Evolutionary conservation across 2,113 vertebrate species (phyloP), one percentile per base, ranked within the genome.

Genomic region (Cavia aperea): DNA sequence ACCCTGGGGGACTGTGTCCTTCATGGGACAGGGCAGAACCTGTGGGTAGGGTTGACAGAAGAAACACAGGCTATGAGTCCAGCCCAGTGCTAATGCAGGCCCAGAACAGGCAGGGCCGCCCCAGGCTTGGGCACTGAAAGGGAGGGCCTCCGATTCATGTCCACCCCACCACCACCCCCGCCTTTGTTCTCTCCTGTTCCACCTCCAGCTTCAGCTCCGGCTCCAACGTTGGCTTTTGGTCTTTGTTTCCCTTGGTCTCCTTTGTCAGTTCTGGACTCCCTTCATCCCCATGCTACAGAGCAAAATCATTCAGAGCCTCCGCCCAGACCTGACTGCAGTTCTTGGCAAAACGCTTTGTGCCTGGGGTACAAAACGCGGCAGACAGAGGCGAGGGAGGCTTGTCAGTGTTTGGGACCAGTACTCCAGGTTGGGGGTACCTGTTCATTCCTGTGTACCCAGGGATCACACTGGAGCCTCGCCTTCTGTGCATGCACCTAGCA

Each of bases 1-100:
- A 98, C 94, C 98, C 98, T 95, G 92, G 8, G 98, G 98, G 63
- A 98, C 95, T 29, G 92, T 94, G 46, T 98, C 98, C 36, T 98
- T 97, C 98, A 98, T 97, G 46, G 92, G 94, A 88, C 98, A 98
- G 0, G 98, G 98, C 10, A 96, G 98, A 49, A 85, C 95, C 96
- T 56, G 68, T 2, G 96, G 88, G 97, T 70, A 36, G 95, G 13
- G 97, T 96, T 0, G 36, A 93, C 26, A 79, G 68, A 31, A 88
- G 81, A 73, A 89, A 43, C 43, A 65, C 4, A 49, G 2, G 0
- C 33, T 19, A 2, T 68, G 49, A 12, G 26, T 43, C 60, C n/a
- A 60, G 68, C 54, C 56, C 65, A 43, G 1, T 24, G 66, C 49
- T 62, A 60, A 29, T 51, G 58, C 68, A 68, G 2, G 79, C 26